A percentile compares a stretch with the other conserved stretches of the same genome.
These are phyloP conservation scores for Riptortus pedestris DNA, from an alignment of 1,140 invertebrate species.

Conservation along the genomic window DNA sequence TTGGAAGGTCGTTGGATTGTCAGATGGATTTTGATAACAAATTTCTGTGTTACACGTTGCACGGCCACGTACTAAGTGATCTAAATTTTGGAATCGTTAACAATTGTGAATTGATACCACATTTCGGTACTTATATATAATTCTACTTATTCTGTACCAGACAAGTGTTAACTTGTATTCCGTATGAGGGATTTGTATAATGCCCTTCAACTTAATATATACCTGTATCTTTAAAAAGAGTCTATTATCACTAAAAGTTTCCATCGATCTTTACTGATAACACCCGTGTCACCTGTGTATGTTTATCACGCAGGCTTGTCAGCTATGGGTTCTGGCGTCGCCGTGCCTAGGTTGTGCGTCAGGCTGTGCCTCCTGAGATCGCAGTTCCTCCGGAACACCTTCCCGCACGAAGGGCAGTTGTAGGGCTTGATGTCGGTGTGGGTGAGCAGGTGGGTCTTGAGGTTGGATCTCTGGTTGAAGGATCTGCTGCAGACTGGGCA, in stretches of 20 bases:
- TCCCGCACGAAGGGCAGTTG: conserved; percentile 80
- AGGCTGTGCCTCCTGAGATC: conserved; percentile 71
- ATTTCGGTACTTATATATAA: no score
- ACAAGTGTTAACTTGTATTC: no score
- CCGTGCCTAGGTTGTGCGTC: conserved; percentile 73
- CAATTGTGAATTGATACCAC: no score
- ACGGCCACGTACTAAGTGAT: no score
- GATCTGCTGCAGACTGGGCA: conserved; percentile 78
- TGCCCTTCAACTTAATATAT: no score
- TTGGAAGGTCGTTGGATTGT: no score
- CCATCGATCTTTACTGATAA: not conserved
- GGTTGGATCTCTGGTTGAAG: conserved; percentile 86
- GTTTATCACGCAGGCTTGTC: conserved; percentile 15
- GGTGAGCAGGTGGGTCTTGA: conserved; percentile 87
- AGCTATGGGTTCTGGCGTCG: conserved; percentile 46
- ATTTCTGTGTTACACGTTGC: no score
- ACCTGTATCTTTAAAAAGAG: no score
- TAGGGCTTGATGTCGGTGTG: conserved; percentile 92
- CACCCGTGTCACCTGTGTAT: not conserved
- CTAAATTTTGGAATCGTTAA: no score
- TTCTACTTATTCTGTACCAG: no score
- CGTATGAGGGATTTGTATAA: no score
- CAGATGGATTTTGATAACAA: no score
- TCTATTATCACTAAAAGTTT: not conserved
- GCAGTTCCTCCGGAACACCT: conserved; percentile 75